Evolutionary conservation across 2,113 vertebrate genomes (phyloP).

Genomic region (Emydura subglobosa): DNA sequence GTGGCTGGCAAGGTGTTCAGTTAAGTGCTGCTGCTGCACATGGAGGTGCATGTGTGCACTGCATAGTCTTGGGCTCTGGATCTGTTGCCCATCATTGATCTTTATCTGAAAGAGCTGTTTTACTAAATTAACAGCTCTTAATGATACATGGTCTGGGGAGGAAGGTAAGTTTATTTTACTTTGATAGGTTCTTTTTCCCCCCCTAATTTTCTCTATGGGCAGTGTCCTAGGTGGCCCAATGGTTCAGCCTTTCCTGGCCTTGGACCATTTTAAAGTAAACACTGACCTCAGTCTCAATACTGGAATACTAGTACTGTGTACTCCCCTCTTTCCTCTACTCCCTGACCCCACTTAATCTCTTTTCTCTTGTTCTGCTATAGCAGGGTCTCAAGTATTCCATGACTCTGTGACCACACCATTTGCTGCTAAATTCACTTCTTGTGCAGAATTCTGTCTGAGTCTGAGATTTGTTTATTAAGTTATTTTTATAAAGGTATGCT

Average conservation of each 20-base stretch:
- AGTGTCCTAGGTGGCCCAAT: neutral
- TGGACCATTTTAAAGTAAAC: neutral
- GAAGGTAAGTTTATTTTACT: neutral
- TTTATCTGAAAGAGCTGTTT: neutral
- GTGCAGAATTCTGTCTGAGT: neutral
- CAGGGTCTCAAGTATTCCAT: neutral
- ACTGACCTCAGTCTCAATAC: neutral
- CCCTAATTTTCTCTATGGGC: rapidly evolving
- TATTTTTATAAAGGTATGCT: neutral
- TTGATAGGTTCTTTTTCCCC: neutral
- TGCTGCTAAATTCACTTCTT: neutral
- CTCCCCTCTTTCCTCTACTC: neutral
- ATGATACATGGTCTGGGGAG: neutral
- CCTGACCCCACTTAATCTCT: neutral
- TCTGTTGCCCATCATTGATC: neutral
- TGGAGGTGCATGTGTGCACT: neutral
- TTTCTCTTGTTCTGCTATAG: neutral
- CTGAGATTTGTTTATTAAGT: neutral
- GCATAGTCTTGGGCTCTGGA: neutral
- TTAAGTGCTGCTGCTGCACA: neutral
- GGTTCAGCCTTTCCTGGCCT: neutral
- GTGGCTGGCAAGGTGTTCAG: neutral
- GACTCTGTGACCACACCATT: neutral
- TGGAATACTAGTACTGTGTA: neutral
- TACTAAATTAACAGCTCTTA: neutral